phyloP scores from a whole-genome alignment of 2,888 invertebrate genomes.

The Volucella inflata region DNA sequence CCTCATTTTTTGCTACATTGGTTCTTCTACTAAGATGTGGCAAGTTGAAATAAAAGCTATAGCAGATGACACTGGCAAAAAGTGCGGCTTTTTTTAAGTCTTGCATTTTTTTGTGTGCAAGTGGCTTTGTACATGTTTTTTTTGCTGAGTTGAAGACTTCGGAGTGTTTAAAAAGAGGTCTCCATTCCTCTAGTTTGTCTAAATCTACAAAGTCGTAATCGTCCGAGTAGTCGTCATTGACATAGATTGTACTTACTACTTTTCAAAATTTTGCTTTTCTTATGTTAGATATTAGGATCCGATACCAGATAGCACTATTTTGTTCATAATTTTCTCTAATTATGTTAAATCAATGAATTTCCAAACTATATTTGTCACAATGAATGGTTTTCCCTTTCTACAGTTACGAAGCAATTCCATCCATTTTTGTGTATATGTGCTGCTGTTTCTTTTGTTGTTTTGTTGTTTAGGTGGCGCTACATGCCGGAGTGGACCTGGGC shows the following conservation, averaged over 20 bases:
- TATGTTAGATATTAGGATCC: constrained; percentile 21
- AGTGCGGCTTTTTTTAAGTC: constrained; percentile 16
- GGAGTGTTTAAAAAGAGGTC: no score
- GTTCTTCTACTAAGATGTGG: constrained; percentile 21
- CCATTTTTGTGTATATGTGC: constrained; percentile 24
- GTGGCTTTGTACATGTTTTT: constrained; percentile 18
- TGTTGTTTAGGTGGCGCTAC: no score
- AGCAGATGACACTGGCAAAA: no score
- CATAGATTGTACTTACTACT: no score
- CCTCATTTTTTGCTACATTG: constrained; percentile 26
- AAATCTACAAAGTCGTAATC: no score
- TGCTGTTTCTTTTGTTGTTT: constrained; percentile 23
- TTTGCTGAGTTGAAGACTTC: constrained; percentile 3
- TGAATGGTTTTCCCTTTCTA: constrained; percentile 15
- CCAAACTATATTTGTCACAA: constrained; percentile 13
- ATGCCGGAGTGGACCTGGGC: no score
- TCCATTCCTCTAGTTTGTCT: no score
- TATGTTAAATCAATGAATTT: constrained; percentile 16
- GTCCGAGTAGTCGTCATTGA: no score
- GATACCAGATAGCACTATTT: constrained; percentile 14
- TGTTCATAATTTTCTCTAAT: constrained; percentile 27
- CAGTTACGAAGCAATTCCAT: constrained; percentile 20
- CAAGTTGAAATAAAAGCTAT: constrained; percentile 12
- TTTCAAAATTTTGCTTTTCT: constrained; percentile 8
- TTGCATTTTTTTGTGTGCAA: constrained; percentile 19